phyloP scores from a whole-genome alignment of 2,888 invertebrate species.

The Phortica okadai region DNA sequence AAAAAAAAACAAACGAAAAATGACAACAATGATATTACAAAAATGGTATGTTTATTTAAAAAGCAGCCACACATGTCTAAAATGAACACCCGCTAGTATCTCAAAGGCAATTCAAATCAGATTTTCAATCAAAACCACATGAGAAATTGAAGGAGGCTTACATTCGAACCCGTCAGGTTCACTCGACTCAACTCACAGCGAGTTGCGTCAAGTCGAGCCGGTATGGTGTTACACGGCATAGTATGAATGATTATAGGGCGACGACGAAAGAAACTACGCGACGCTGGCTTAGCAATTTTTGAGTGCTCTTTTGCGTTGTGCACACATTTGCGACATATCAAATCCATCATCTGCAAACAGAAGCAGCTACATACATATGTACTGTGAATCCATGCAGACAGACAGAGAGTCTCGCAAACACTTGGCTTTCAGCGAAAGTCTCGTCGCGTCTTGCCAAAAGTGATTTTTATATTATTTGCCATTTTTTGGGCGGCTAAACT shows the following conservation, averaged over 20 bases:
- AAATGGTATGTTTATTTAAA: background rate
- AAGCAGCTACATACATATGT: constrained; percentile 43
- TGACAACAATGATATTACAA: background rate
- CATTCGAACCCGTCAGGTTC: background rate
- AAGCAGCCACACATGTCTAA: background rate
- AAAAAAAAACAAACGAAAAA: background rate
- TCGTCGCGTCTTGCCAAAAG: background rate
- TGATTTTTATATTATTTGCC: background rate
- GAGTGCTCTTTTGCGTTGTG: background rate
- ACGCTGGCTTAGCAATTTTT: no score
- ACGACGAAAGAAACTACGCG: no score
- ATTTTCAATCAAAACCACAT: constrained; percentile 33
- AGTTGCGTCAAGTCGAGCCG: background rate
- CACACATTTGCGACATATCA: constrained; percentile 13
- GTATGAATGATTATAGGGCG: constrained; percentile 3
- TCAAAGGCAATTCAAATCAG: constrained; percentile 23
- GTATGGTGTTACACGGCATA: background rate
- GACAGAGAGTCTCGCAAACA: background rate
- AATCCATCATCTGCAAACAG: constrained; percentile 25
- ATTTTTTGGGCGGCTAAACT: constrained; percentile 5
- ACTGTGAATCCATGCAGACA: constrained; percentile 26
- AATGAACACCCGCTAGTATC: background rate
- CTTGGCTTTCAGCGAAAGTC: background rate
- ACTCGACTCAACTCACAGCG: background rate
- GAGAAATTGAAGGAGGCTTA: background rate